Evolutionary conservation across 2,113 vertebrate genomes (phyloP).

Genomic region (Leucoraja erinaceus): DNA sequence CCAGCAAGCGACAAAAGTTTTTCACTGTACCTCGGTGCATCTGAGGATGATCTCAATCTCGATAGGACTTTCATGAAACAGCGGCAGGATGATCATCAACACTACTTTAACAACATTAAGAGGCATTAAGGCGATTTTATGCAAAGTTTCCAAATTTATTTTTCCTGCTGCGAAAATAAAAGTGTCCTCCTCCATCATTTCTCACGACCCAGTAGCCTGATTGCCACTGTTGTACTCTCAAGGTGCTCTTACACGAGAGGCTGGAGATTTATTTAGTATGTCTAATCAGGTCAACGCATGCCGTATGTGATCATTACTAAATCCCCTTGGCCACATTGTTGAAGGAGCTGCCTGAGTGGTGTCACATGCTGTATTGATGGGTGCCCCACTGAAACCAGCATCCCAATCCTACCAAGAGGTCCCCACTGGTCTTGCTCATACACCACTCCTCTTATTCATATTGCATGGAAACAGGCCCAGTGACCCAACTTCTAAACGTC

Average conservation of each 20-base stretch:
- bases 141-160: background rate
- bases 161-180: background rate
- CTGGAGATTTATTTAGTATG: background rate
- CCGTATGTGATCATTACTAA: background rate
- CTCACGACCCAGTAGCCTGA: background rate
- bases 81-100: too few relatives aligned
- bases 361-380: background rate
- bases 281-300: background rate
- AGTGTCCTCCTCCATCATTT: background rate
- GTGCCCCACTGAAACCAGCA: too few relatives aligned
- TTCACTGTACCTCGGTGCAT: too few relatives aligned
- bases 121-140: too few relatives aligned
- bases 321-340: background rate
- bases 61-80: too few relatives aligned
- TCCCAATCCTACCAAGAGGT: too few relatives aligned
- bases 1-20: too few relatives aligned
- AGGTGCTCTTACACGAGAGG: background rate
- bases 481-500: too few relatives aligned
- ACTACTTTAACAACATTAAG: too few relatives aligned
- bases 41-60: too few relatives aligned
- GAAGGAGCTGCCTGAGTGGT: background rate
- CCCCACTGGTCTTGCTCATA: too few relatives aligned
- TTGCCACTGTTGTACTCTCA: background rate
- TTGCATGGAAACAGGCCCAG: too few relatives aligned
- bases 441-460: background rate